Base-by-base conservation (phyloP, 2,113 vertebrate species). In the Leptobrachium leishanense region DNA sequence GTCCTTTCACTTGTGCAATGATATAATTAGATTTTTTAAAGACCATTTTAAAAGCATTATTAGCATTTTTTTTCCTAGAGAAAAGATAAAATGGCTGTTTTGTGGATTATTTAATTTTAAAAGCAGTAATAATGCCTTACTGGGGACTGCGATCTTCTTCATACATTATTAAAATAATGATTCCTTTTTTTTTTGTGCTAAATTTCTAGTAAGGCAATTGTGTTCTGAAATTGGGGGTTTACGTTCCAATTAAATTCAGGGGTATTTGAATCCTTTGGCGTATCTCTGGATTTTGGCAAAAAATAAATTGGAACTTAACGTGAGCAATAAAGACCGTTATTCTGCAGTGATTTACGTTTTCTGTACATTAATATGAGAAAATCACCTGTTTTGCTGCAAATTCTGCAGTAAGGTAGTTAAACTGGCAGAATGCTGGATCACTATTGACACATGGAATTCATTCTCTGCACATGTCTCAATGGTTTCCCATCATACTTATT, bases 21-120 rank as follows among this genome's bases (percentile, higher is more conserved):
- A 94, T 94, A 94, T 95, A 96, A 96, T 98, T 97, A 95, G 94
- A 93, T 93, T 95, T 95, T 94, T 94, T 94, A 94, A 94, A 95
- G 95, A 94, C 94, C 94, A 94, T 96, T 97, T 94, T 94, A 94
- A 96, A 95, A 95, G 93, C 94, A 92, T 95, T 94, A 92, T 92
- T 94, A 94, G 93, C 92, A 93, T 94, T 94, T 96, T 77, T 78
- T 92, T 79, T 43, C 41, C 90, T 92, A 91, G 90, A 91, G 89
- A 85, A 73, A 91, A 93, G 95, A 94, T 92, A 91, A 93, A 95
- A 92, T 92, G 88, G 90, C 89, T 90, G 86, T 93, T 92, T 94
- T 93, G 89, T 90, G 90, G 87, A 85, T 91, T 88, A 90, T 92
- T 94, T 95, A 91, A 94, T 95, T 93, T 92, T 90, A 92, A 91